These are phyloP conservation scores for Neolamprologus multifasciatus DNA, from an alignment of 2,797 vertebrate genomes.

Conservation along the genomic window DNA sequence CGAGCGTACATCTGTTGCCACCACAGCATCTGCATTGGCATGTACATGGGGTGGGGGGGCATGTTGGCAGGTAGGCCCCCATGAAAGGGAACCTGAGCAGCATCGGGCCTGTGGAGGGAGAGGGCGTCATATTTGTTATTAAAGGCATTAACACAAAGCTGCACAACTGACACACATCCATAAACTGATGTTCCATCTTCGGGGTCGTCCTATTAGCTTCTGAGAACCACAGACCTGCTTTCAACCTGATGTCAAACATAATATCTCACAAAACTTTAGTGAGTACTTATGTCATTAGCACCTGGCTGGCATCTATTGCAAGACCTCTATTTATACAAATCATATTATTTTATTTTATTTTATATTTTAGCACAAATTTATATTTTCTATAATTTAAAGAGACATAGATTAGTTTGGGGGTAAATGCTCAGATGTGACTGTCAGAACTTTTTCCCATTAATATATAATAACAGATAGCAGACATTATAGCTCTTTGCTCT, in stretches of 20 bases:
- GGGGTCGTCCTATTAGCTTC: not conserved
- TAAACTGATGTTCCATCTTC: not conserved
- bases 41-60: conserved; percentile 82
- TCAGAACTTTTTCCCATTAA: rapidly evolving
- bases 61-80: conserved; percentile 75
- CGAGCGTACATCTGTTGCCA: conserved; percentile 97
- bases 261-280: not conserved
- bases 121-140: not conserved
- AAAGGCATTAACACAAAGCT: not conserved
- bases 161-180: not conserved
- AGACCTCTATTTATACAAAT: not conserved
- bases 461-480: rapidly evolving
- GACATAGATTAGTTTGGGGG: rapidly evolving
- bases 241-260: not conserved
- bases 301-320: rapidly evolving
- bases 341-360: not conserved
- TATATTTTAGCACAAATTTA: not conserved
- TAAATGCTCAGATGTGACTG: not conserved
- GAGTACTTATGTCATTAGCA: not conserved
- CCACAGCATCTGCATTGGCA: conserved; percentile 92
- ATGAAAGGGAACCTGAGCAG: conserved; percentile 75
- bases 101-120: conserved; percentile 73
- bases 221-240: not conserved
- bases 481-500: not conserved
- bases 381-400: not conserved